phyloP scores from a whole-genome alignment of 1,140 invertebrate species.

The Copidosoma floridanum region DNA sequence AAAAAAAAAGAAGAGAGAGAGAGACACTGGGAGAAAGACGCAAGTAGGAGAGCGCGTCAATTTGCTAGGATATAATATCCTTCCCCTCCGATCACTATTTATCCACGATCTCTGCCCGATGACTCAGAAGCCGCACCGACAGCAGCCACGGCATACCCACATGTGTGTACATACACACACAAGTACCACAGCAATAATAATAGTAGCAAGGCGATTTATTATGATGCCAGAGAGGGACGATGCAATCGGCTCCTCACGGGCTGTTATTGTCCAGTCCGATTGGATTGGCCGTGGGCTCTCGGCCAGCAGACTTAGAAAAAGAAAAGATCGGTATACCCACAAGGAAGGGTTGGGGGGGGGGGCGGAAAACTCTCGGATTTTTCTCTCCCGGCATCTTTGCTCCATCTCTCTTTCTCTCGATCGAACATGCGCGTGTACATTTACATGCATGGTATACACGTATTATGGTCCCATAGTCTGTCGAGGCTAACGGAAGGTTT shows the following conservation, averaged over 20 bases:
- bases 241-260: slow-evolving; percentile 20
- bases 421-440: too few species aligned
- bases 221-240: slow-evolving; percentile 21
- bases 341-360: neutral
- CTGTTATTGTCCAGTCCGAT: slow-evolving; percentile 16
- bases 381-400: too few species aligned
- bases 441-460: too few species aligned
- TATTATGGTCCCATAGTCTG: too few species aligned
- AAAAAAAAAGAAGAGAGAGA: neutral
- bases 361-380: neutral
- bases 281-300: slow-evolving; percentile 9
- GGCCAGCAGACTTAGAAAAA: slow-evolving; percentile 14
- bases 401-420: neutral
- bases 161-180: too few species aligned
- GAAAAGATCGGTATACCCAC: too few species aligned
- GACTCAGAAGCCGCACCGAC: neutral
- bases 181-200: too few species aligned
- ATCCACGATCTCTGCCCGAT: slow-evolving; percentile 15
- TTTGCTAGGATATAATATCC: slow-evolving; percentile 9
- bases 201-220: slow-evolving; percentile 4
- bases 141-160: too few species aligned
- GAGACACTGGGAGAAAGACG: neutral
- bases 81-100: neutral
- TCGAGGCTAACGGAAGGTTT: slow-evolving; percentile 12
- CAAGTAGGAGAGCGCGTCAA: neutral